phyloP scores from a whole-genome alignment of 2,797 vertebrate species.

The Enteromius argenteus region DNA sequence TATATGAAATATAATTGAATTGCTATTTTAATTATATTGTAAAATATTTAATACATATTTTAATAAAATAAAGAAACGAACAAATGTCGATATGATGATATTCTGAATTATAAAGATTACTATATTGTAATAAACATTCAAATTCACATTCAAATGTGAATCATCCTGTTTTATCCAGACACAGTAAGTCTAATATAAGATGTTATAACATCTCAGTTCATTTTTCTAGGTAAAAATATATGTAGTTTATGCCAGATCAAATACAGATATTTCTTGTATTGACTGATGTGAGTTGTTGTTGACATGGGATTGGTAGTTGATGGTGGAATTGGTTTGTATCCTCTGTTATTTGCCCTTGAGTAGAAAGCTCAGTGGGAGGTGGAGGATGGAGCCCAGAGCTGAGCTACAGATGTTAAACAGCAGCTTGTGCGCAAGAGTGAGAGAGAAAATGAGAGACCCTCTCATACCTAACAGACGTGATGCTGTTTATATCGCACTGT shows the following conservation, averaged over 20 bases:
- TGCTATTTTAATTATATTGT: not conserved
- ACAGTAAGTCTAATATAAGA: not conserved
- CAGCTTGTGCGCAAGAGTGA: constrained; percentile 55
- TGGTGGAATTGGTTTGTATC: constrained; percentile 49
- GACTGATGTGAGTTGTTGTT: not conserved
- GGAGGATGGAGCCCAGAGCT: constrained; percentile 50
- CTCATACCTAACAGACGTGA: constrained; percentile 46
- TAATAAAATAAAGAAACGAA: not conserved
- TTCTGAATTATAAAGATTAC: not conserved
- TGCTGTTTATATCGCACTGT: constrained; percentile 33
- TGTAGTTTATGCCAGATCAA: not conserved
- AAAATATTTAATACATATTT: not conserved
- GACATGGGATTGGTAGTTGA: constrained; percentile 24
- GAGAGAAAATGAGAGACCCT: constrained; percentile 27
- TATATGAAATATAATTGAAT: not conserved
- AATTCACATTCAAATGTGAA: not conserved
- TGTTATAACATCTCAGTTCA: not conserved
- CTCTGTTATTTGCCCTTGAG: constrained; percentile 47
- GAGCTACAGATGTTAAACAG: constrained; percentile 60
- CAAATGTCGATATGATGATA: not conserved
- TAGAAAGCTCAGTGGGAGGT: constrained; percentile 43
- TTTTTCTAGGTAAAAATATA: not conserved
- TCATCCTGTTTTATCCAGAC: not conserved
- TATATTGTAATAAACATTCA: not conserved
- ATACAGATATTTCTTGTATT: not conserved